Conservation (phyloP, 1,140 invertebrate genomes). For the Penaeus japonicus region DNA sequence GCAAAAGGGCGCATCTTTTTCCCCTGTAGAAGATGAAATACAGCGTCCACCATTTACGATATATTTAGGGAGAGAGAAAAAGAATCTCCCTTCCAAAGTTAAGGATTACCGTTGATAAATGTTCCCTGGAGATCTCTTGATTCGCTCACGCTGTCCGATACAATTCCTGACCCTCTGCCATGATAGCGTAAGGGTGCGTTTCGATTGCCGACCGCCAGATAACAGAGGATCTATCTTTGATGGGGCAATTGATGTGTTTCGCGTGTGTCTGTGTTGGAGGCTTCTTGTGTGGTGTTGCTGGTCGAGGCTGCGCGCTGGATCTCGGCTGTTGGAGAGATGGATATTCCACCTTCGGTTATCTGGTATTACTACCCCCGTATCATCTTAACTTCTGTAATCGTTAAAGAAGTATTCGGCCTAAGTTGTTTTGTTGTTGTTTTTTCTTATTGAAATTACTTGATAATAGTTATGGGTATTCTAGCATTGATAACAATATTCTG, state of each 20-base stretch:
- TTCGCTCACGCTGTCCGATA: conserved; percentile 6
- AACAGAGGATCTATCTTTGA: conserved; percentile 55
- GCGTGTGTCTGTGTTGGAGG: not conserved
- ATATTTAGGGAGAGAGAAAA: conserved; percentile 21
- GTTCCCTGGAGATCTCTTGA: conserved; percentile 40
- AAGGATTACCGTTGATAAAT: conserved; percentile 54
- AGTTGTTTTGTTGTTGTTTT: too few relatives aligned
- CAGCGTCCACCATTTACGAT: conserved; percentile 22
- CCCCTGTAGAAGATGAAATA: conserved; percentile 19
- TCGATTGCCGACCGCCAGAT: conserved; percentile 24
- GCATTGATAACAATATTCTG: too few relatives aligned
- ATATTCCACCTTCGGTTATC: too few relatives aligned
- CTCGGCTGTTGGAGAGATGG: too few relatives aligned
- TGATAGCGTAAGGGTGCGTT: not conserved
- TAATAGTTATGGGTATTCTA: too few relatives aligned
- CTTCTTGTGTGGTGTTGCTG: too few relatives aligned
- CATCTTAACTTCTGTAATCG: too few relatives aligned
- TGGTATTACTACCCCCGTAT: too few relatives aligned
- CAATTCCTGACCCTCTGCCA: conserved; percentile 7
- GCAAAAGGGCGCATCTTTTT: not conserved
- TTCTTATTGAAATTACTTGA: too few relatives aligned
- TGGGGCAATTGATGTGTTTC: conserved; percentile 52
- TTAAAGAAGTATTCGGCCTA: too few relatives aligned
- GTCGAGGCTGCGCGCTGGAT: too few relatives aligned
- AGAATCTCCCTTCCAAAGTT: conserved; percentile 29